Base-by-base conservation (phyloP, 2,797 vertebrate genomes). In the Lophotriccus pileatus region DNA sequence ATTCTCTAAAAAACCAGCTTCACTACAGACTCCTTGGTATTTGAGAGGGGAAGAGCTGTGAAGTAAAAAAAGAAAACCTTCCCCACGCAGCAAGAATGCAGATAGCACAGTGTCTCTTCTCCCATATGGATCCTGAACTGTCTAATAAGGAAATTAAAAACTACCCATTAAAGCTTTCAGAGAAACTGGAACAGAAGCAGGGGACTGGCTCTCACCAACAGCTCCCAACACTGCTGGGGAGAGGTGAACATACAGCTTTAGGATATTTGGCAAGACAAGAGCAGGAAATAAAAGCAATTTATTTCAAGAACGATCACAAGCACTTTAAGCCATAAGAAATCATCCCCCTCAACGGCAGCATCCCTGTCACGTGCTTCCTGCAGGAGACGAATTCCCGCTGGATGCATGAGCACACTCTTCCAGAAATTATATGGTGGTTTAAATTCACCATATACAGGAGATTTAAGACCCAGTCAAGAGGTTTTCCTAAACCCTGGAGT, bases 301-400 rank as follows among this genome's bases (percentile, higher is more conserved):
- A 80, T 73, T 77, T 75, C 83, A 64, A 63, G 53, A 84, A 70
- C 16, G 53, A 86, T 93, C 92, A n/a, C 34, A 86, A 87, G 60
- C 64, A 32, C 72, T 93, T 55, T 23, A 32, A 67, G 79, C 37
- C 73, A 0, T 32, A n/a, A 80, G 90, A 93, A 85, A 59, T 34
- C 83, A 58, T 37, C 85, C 36, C 44, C 76, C 64, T 79, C 72
- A 53, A 15, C 0, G 2, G 66, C 86, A 75, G 85, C 13, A 4
- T 23, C 83, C 68, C 70, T 58, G 23, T 30, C 79, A 62, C 0
- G 5, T 23, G 39, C 73, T 59, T 67, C 73, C 84, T 19, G 58
- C 56, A 80, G 56, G 43, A 92, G 37, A 69, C 27, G 64, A 66
- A 79, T 9, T 25, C 52, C 23, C 0, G 0, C 78, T 34, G 67